Percentiles rank a stretch among this genome's conserved stretches.
Conservation (phyloP, 2,888 invertebrate genomes). For the Elgonia sp. region DNA sequence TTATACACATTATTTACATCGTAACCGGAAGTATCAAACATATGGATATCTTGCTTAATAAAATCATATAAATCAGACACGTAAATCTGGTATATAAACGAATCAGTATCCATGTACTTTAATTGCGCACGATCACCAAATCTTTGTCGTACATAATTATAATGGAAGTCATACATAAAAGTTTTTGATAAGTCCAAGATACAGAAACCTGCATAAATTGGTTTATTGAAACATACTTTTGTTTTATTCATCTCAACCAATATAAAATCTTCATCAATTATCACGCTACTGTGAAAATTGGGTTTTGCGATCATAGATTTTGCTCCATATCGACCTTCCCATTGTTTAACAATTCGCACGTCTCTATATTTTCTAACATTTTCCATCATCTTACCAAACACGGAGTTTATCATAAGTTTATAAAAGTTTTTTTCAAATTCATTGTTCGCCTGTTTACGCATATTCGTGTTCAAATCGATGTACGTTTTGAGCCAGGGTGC, state of each 20-base stretch:
- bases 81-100: constrained; percentile 81
- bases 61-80: constrained; percentile 83
- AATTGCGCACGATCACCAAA: constrained; percentile 72
- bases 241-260: constrained; percentile 55
- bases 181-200: constrained; percentile 53
- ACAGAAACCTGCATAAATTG: constrained; percentile 65
- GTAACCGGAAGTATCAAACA: constrained; percentile 83
- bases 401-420: constrained; percentile 63
- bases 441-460: constrained; percentile 20
- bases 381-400: no score
- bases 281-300: constrained; percentile 35
- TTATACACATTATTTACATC: no score
- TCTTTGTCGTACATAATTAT: constrained; percentile 32
- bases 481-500: constrained; percentile 37
- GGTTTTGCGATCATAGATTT: constrained; percentile 45
- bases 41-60: constrained; percentile 76
- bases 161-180: no score
- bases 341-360: constrained; percentile 81
- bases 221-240: constrained; percentile 66
- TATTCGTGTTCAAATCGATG: constrained; percentile 20
- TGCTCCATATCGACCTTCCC: constrained; percentile 78
- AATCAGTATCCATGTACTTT: constrained; percentile 82
- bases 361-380: constrained; percentile 83
- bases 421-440: constrained; percentile 49
- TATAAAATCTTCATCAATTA: constrained; percentile 42